Conservation (phyloP, 30 jellyfish, hydroid and myxozoan species). For the Turritopsis dohrnii region DNA sequence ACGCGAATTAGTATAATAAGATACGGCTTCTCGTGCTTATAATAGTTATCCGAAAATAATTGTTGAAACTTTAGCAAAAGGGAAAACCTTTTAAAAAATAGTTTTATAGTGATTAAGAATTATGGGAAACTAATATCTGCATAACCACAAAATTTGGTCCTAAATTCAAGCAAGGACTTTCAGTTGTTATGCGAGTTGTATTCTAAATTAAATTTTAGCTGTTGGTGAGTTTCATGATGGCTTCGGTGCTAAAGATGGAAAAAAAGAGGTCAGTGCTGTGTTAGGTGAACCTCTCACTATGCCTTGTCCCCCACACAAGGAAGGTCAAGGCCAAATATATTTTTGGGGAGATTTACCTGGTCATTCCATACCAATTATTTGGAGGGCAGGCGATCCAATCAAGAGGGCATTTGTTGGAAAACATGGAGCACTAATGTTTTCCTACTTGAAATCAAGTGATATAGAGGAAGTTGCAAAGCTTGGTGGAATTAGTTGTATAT, state of each 20-base stretch:
- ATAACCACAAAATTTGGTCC: no score
- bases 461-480: not conserved
- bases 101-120: no score
- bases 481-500: constrained; percentile 34
- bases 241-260: not conserved
- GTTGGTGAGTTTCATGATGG: constrained; percentile 12
- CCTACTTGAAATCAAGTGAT: constrained; percentile 8
- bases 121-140: no score
- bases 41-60: no score
- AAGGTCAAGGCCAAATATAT: constrained; percentile 28
- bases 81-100: no score
- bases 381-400: constrained; percentile 16
- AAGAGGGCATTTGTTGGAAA: not conserved
- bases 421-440: constrained; percentile 17
- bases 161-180: no score
- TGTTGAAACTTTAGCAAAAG: no score
- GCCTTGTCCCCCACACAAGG: constrained; percentile 24
- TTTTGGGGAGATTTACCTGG: constrained; percentile 32
- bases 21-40: no score
- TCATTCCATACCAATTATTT: not conserved
- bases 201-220: constrained; percentile 16
- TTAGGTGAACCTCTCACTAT: constrained; percentile 20
- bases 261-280: not conserved
- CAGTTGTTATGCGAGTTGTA: no score
- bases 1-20: no score